Conservation (phyloP, 2,797 vertebrate genomes). For the Myoxocephalus aenaeus region DNA sequence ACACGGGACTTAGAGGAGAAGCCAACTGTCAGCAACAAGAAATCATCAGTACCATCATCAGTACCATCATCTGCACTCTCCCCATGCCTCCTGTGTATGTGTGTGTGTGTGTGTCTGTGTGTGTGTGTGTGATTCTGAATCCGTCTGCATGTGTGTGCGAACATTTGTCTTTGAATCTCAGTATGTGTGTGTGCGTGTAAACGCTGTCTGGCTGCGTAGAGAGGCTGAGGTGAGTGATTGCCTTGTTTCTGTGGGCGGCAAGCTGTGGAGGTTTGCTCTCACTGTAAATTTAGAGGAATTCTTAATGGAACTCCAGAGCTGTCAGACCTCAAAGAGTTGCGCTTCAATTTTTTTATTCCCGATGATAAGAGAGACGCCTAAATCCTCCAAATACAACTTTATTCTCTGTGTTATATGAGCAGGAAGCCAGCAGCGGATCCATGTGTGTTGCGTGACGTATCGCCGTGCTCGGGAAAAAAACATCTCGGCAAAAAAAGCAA, state of each 20-base stretch:
- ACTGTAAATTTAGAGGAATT: conserved; percentile 77
- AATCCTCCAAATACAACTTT: conserved; percentile 26
- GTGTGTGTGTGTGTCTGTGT: conserved; percentile 13
- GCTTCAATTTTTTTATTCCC: neutral
- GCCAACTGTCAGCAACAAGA: conserved; percentile 69
- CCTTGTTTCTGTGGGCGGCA: conserved; percentile 75
- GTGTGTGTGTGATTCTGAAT: conserved; percentile 10
- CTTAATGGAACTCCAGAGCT: conserved; percentile 73
- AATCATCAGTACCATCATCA: conserved; percentile 67
- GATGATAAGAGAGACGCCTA: conserved; percentile 15
- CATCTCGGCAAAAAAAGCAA: neutral
- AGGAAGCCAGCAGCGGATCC: neutral
- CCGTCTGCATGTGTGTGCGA: neutral
- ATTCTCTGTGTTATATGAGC: conserved; percentile 21
- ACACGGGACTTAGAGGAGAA: conserved; percentile 45
- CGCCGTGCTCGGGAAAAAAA: neutral
- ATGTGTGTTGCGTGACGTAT: neutral
- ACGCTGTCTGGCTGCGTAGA: conserved; percentile 52
- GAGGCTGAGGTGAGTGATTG: conserved; percentile 78
- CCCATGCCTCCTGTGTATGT: conserved; percentile 7
- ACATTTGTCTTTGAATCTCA: conserved; percentile 12
- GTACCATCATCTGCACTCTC: conserved; percentile 48
- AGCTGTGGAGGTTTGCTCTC: conserved; percentile 73
- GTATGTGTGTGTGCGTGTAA: conserved; percentile 17
- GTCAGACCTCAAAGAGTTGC: conserved; percentile 59